phyloP scores from a whole-genome alignment of 2,113 vertebrate species.

The Rhinichthys klamathensis region DNA sequence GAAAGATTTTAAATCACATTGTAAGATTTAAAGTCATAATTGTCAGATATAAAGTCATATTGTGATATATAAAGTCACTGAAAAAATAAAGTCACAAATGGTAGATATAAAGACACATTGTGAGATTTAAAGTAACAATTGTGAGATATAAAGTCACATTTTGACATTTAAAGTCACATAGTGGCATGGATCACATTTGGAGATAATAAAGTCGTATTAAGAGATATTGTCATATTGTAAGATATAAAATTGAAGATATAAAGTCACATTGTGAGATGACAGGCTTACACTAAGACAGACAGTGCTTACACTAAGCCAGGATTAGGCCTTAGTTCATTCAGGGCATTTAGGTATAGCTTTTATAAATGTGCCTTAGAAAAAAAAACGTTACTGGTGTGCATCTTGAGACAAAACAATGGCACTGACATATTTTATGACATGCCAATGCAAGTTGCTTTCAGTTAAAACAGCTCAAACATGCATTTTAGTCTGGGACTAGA shows the following conservation, averaged over 20 bases:
- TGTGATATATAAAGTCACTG: neutral
- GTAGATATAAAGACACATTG: neutral
- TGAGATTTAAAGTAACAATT: neutral
- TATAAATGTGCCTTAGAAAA: too few species aligned
- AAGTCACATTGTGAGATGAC: neutral
- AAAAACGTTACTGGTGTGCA: too few species aligned
- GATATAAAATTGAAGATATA: neutral
- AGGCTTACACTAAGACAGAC: too few species aligned
- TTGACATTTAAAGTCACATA: neutral
- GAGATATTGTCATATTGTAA: neutral
- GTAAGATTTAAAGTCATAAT: neutral
- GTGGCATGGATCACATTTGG: neutral
- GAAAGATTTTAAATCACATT: neutral
- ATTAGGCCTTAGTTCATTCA: too few species aligned
- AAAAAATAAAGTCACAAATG: too few species aligned
- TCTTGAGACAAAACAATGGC: too few species aligned
- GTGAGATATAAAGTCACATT: neutral
- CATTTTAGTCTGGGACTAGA: too few species aligned
- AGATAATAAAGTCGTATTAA: neutral
- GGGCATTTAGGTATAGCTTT: too few species aligned
- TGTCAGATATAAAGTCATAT: neutral
- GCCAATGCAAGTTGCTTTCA: too few species aligned
- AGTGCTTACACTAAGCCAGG: too few species aligned
- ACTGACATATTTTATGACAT: too few species aligned
- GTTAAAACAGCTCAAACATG: too few species aligned